phyloP scores from a whole-genome alignment of 1,140 invertebrate species.

The Aphaenogaster rudis region DNA sequence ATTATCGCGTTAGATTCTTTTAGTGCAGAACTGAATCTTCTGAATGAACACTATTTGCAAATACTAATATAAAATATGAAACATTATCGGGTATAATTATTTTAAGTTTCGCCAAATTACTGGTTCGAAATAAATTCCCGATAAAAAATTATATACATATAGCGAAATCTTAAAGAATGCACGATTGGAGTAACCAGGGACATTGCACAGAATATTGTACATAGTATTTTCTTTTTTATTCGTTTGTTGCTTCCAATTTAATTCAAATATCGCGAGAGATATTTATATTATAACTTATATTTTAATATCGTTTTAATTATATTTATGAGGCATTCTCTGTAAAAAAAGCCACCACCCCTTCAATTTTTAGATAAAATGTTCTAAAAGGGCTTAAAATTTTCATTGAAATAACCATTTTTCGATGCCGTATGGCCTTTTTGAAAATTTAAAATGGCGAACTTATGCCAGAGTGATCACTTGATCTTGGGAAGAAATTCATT shows the following conservation, averaged over 20 bases:
- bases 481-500: too few relatives aligned
- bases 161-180: background rate
- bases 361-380: too few relatives aligned
- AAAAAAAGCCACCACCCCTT: too few relatives aligned
- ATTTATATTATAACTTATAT: background rate
- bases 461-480: too few relatives aligned
- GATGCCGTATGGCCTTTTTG: too few relatives aligned
- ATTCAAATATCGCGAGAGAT: background rate
- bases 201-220: background rate
- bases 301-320: slow-evolving; percentile 57
- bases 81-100: background rate
- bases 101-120: background rate
- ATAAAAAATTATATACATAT: background rate
- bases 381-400: too few relatives aligned
- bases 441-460: too few relatives aligned
- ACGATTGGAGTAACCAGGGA: background rate
- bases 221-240: background rate
- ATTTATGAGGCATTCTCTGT: background rate
- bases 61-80: slow-evolving; percentile 10
- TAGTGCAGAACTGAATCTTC: background rate
- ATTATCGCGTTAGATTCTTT: background rate
- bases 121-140: background rate
- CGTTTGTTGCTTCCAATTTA: background rate
- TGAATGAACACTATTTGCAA: background rate
- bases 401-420: too few relatives aligned